Evolutionary conservation across 2,888 invertebrate genomes (phyloP).

Genomic region (Drosophila rellima): DNA sequence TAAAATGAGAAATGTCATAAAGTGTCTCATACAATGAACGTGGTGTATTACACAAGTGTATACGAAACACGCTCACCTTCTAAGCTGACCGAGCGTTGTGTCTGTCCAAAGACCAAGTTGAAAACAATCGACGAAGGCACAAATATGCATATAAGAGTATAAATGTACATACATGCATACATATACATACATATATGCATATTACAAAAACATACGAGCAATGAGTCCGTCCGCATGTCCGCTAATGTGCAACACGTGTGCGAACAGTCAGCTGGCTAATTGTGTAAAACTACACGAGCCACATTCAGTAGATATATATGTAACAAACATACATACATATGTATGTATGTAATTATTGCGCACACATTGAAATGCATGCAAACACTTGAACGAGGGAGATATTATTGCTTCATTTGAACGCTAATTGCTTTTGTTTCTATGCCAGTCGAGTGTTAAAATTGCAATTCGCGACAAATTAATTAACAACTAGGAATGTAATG

Average conservation of each 20-base stretch:
- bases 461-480: slow-evolving; percentile 62
- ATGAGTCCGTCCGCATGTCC: slow-evolving; percentile 4
- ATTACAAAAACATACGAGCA: slow-evolving; percentile 13
- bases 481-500: slow-evolving; percentile 47
- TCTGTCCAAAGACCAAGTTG: slow-evolving; percentile 18
- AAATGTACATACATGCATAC: too few species aligned
- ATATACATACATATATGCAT: slow-evolving; percentile 14
- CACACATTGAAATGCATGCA: background rate
- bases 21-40: slow-evolving; percentile 18
- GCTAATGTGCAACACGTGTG: slow-evolving; percentile 75
- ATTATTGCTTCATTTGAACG: slow-evolving; percentile 53
- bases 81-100: slow-evolving; percentile 19
- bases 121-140: slow-evolving; percentile 27
- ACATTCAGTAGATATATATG: slow-evolving; percentile 15
- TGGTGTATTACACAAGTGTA: slow-evolving; percentile 26
- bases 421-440: slow-evolving; percentile 39
- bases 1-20: slow-evolving; percentile 15
- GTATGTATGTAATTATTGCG: slow-evolving; percentile 10
- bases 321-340: slow-evolving; percentile 3
- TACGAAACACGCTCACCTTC: slow-evolving; percentile 45
- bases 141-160: slow-evolving; percentile 30
- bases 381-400: slow-evolving; percentile 5
- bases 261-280: slow-evolving; percentile 36
- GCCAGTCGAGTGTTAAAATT: slow-evolving; percentile 56
- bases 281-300: slow-evolving; percentile 27